phyloP scores from a whole-genome alignment of 2,113 vertebrate genomes.

The Prinia subflava region DNA sequence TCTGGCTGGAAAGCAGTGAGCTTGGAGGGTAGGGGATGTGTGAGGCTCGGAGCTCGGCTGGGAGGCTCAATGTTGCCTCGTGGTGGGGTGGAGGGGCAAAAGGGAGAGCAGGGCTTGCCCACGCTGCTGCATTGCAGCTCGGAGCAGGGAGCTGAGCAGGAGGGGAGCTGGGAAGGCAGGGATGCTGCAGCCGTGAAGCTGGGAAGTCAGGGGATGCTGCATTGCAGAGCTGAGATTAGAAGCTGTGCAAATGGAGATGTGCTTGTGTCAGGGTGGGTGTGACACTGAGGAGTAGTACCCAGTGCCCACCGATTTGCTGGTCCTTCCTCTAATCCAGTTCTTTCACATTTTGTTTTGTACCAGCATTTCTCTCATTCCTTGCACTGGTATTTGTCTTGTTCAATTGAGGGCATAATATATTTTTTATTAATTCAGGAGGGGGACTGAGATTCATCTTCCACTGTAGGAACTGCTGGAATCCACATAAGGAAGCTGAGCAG shows the following conservation, averaged over 20 bases:
- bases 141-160: not conserved
- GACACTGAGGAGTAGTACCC: not conserved
- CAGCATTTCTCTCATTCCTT: not conserved
- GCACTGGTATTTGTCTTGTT: not conserved
- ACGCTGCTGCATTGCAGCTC: constrained; percentile 53
- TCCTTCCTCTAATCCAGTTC: not conserved
- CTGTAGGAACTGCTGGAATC: not conserved
- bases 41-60: fast-evolving
- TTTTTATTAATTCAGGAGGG: constrained; percentile 3
- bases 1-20: not conserved
- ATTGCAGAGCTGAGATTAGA: constrained; percentile 57
- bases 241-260: constrained; percentile 38
- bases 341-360: not conserved
- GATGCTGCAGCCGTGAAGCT: constrained; percentile 52
- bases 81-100: not conserved
- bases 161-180: constrained; percentile 40
- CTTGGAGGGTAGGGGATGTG: not conserved
- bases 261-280: constrained; percentile 7
- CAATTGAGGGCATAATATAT: not conserved
- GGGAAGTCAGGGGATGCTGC: constrained; percentile 55
- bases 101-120: not conserved
- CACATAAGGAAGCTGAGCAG: not conserved
- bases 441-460: not conserved
- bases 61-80: fast-evolving
- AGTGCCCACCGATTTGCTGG: not conserved